A percentile compares a stretch with the other conserved stretches of the same genome.
These are phyloP conservation scores for Tipula unca DNA, from an alignment of 2,888 invertebrate species.

Conservation along the genomic window DNA sequence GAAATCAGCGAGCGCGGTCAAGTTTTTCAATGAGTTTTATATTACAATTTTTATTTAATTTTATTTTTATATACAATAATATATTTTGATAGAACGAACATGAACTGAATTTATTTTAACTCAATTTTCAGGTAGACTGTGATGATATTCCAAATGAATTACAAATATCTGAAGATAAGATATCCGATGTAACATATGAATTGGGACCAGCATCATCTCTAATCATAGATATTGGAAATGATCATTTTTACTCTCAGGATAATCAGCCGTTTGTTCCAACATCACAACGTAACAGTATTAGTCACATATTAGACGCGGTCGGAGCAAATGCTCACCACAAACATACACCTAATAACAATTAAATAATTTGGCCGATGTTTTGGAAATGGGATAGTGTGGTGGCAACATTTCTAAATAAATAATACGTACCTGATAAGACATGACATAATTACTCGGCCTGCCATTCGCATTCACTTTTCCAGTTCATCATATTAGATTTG, in stretches of 20 bases:
- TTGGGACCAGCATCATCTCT: slow-evolving; percentile 25
- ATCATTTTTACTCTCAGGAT: slow-evolving; percentile 19
- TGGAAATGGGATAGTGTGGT: neutral
- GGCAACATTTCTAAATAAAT: neutral
- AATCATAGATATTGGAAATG: slow-evolving; percentile 25
- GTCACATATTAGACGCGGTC: neutral
- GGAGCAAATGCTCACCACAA: neutral
- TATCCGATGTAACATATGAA: slow-evolving; percentile 14
- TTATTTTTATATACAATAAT: neutral
- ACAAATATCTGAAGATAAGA: neutral
- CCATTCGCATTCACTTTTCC: neutral
- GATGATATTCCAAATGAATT: neutral
- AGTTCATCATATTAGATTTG: neutral
- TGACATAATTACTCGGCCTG: neutral
- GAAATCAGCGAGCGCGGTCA: neutral
- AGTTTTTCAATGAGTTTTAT: neutral
- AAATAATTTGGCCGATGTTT: neutral
- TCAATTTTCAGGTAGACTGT: neutral
- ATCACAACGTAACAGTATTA: neutral
- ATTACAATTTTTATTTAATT: neutral
- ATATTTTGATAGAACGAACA: neutral
- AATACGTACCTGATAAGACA: neutral
- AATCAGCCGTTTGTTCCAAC: neutral
- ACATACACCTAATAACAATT: neutral
- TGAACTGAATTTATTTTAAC: neutral